These are phyloP conservation scores for Aleiodes testaceus DNA, from an alignment of 2,888 invertebrate genomes.

Conservation along the genomic window DNA sequence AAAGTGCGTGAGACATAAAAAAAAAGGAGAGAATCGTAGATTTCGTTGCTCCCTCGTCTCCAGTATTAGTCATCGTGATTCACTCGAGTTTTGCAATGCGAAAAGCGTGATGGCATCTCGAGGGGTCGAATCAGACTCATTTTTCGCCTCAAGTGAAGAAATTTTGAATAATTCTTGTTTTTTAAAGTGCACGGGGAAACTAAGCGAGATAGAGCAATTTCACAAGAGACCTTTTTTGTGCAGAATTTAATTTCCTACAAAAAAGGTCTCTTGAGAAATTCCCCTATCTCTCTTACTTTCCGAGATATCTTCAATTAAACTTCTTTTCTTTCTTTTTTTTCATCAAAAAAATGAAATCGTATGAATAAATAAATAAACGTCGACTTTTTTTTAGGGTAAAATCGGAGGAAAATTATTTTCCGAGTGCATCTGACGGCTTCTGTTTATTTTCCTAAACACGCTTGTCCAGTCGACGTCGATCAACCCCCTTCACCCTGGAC, in stretches of 20 bases:
- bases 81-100: constrained; percentile 14
- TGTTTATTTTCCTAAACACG: constrained; percentile 31
- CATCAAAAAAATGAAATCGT: too few relatives aligned
- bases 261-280: too few relatives aligned
- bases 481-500: not conserved
- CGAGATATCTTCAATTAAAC: too few relatives aligned
- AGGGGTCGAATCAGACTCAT: not conserved
- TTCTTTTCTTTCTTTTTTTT: too few relatives aligned
- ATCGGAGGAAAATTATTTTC: constrained; percentile 1
- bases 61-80: constrained; percentile 41
- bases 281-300: too few relatives aligned
- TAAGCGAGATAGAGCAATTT: too few relatives aligned
- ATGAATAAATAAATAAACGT: constrained; percentile 20
- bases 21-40: constrained; percentile 4
- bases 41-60: constrained; percentile 21
- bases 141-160: too few relatives aligned
- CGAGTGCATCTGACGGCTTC: constrained; percentile 4
- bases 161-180: too few relatives aligned
- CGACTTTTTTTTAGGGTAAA: constrained; percentile 11
- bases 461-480: constrained; percentile 30
- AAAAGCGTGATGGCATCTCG: constrained; percentile 31
- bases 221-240: too few relatives aligned
- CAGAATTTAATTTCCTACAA: too few relatives aligned
- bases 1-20: constrained; percentile 1
- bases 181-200: too few relatives aligned